phyloP scores from a whole-genome alignment of 2,113 vertebrate species.

The Anguilla japonica region DNA sequence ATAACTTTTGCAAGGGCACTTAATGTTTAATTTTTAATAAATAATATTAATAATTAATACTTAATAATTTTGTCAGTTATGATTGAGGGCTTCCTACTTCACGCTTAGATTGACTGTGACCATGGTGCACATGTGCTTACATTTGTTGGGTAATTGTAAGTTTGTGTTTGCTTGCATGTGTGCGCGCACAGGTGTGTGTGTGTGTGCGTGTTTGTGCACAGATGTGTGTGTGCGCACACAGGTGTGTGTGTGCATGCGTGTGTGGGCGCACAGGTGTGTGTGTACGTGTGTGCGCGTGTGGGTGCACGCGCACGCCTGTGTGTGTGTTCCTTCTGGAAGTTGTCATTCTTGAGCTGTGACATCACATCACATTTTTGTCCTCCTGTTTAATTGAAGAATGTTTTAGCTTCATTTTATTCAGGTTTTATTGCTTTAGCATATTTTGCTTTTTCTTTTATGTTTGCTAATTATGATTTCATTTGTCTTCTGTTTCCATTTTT shows the following conservation, averaged over 20 bases:
- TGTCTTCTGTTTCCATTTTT: background rate
- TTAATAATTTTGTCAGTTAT: background rate
- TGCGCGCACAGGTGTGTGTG: background rate
- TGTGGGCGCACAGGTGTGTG: background rate
- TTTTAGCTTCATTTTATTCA: background rate
- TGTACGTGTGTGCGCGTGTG: background rate
- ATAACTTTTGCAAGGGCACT: background rate
- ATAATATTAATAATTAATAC: too few relatives aligned
- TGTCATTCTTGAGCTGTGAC: background rate
- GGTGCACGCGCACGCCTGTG: background rate
- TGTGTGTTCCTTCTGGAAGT: background rate
- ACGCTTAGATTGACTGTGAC: background rate
- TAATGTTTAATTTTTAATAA: background rate
- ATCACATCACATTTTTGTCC: constrained; percentile 9
- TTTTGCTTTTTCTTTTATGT: constrained; percentile 31
- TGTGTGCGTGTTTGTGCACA: background rate
- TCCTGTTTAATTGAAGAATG: background rate
- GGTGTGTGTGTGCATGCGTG: background rate
- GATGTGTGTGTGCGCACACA: background rate
- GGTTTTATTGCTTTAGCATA: constrained; percentile 26
- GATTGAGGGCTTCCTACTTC: background rate
- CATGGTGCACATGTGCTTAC: background rate
- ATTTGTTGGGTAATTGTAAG: background rate
- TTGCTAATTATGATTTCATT: constrained; percentile 30
- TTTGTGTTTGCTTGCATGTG: background rate